A percentile compares a stretch with the other conserved stretches of the same genome.
These are phyloP conservation scores for Vandiemenella viatica DNA, from an alignment of 2,888 invertebrate genomes.

Conservation along the genomic window DNA sequence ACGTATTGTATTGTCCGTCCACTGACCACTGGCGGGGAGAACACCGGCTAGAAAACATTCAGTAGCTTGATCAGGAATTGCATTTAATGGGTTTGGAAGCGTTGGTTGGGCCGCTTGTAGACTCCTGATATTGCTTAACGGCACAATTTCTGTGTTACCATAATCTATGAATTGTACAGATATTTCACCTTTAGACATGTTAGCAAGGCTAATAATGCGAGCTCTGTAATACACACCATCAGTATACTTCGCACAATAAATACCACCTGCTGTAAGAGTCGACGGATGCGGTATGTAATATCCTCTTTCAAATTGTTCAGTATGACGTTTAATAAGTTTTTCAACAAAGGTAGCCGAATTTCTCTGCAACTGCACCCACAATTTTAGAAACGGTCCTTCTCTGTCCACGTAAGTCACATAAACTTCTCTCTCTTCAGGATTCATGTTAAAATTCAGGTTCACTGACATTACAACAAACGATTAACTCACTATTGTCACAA, in stretches of 20 bases:
- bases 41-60: constrained; percentile 44
- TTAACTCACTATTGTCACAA: no score
- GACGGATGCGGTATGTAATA: constrained; percentile 24
- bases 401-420: constrained; percentile 52
- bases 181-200: constrained; percentile 36
- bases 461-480: no score
- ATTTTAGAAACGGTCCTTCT: constrained; percentile 49
- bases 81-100: constrained; percentile 28
- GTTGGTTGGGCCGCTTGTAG: constrained; percentile 28
- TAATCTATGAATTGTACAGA: constrained; percentile 54
- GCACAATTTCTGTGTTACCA: constrained; percentile 46
- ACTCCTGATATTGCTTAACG: constrained; percentile 40
- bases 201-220: constrained; percentile 36
- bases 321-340: constrained; percentile 25
- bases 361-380: constrained; percentile 55
- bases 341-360: constrained; percentile 40
- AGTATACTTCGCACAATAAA: constrained; percentile 52
- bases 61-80: constrained; percentile 39
- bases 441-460: no score
- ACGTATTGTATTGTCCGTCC: constrained; percentile 36
- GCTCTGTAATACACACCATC: constrained; percentile 51
- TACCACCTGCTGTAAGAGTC: constrained; percentile 31
- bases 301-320: constrained; percentile 33
- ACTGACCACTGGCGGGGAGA: constrained; percentile 34
- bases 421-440: no score